These are phyloP conservation scores for Apamea epomidion DNA, from an alignment of 2,888 invertebrate species.

Conservation along the genomic window DNA sequence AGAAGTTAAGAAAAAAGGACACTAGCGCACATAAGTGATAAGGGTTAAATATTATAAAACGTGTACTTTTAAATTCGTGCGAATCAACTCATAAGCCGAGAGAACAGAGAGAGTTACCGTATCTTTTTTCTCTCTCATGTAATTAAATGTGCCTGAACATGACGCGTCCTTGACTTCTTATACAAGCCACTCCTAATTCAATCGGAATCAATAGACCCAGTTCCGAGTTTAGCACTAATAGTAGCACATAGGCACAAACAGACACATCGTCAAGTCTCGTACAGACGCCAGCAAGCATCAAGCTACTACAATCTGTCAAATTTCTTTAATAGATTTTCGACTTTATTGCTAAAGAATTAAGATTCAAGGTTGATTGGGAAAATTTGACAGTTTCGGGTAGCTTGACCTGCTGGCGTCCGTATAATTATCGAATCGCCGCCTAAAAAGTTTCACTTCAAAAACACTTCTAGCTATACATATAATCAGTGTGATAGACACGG, in stretches of 20 bases:
- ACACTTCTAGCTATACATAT: background rate
- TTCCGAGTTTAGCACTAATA: constrained; percentile 36
- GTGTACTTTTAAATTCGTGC: too few species aligned
- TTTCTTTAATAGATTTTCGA: too few species aligned
- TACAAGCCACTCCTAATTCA: constrained; percentile 22
- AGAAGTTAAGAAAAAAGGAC: too few species aligned
- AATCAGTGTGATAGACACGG: background rate
- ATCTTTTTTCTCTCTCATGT: background rate
- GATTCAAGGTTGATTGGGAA: too few species aligned
- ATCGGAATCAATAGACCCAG: constrained; percentile 30
- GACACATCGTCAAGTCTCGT: constrained; percentile 55
- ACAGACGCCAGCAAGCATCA: background rate
- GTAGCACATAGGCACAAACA: constrained; percentile 41
- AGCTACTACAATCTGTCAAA: too few species aligned
- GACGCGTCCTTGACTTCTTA: constrained; percentile 2
- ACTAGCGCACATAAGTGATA: too few species aligned
- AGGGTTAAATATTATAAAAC: too few species aligned
- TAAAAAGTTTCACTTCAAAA: background rate
- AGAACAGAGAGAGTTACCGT: background rate
- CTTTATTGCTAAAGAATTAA: too few species aligned
- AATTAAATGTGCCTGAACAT: background rate
- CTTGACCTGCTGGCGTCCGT: too few species aligned
- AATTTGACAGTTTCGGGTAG: too few species aligned
- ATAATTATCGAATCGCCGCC: too few species aligned
- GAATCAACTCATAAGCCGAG: too few species aligned